A percentile compares a stretch with the other conserved stretches of the same genome.
Evolutionary conservation across 1,140 invertebrate species (phyloP).

Genomic region (Asobara japonica): DNA sequence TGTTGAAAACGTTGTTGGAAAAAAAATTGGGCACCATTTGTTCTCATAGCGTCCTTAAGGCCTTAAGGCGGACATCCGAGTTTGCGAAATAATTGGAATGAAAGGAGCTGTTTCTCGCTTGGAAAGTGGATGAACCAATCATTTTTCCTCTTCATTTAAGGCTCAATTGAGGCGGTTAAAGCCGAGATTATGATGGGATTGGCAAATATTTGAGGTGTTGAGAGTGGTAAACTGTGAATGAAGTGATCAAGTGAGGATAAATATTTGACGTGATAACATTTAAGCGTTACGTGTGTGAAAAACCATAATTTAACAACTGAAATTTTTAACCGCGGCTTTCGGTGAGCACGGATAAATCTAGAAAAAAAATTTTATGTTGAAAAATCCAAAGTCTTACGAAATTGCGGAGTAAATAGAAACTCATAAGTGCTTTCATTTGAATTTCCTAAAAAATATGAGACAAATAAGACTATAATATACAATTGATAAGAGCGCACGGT

Average conservation of each 20-base stretch:
- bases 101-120: background rate
- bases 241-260: background rate
- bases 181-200: background rate
- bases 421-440: no score
- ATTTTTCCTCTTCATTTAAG: background rate
- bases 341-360: no score
- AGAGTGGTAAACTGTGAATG: background rate
- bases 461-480: no score
- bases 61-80: conserved; percentile 43
- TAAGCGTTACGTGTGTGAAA: no score
- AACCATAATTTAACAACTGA: no score
- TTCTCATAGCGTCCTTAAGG: background rate
- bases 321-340: no score
- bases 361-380: no score
- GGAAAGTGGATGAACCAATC: conserved; percentile 37
- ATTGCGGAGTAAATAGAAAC: no score
- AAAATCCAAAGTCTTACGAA: no score
- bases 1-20: background rate
- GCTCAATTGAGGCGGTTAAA: background rate
- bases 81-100: conserved; percentile 42
- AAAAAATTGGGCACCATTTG: background rate
- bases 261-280: no score
- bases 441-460: no score
- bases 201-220: background rate
- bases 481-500: no score